Evolutionary conservation across 2,797 vertebrate genomes (phyloP).

Genomic region (Dromococcyx pavoninus): DNA sequence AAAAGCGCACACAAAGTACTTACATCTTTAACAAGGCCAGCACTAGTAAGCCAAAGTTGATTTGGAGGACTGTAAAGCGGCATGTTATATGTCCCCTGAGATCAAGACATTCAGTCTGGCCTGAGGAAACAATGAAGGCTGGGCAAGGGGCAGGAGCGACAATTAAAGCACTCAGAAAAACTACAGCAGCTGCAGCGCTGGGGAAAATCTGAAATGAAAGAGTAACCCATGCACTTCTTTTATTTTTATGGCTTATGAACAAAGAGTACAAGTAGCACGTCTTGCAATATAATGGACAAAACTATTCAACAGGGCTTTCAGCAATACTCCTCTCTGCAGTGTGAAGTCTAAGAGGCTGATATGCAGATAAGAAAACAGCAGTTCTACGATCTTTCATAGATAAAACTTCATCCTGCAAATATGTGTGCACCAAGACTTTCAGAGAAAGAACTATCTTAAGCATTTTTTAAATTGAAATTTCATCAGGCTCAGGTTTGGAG

Average conservation of each 20-base stretch:
- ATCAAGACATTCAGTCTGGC: not conserved
- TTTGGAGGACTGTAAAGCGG: not conserved
- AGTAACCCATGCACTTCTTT: not conserved
- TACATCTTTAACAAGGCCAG: not conserved
- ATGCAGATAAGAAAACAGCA: not conserved
- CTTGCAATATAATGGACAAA: not conserved
- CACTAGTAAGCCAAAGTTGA: not conserved
- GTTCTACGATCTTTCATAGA: not conserved
- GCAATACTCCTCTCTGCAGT: not conserved
- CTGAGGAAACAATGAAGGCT: not conserved
- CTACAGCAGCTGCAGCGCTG: not conserved
- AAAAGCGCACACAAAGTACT: not conserved
- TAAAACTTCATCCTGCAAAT: not conserved
- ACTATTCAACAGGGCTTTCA: not conserved
- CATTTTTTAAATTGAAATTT: not conserved
- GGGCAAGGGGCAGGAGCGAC: not conserved
- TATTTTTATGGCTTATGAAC: not conserved
- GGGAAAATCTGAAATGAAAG: not conserved
- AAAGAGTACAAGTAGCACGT: not conserved
- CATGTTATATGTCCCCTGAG: not conserved
- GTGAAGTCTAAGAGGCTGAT: not conserved
- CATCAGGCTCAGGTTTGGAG: not conserved
- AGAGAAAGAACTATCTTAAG: not conserved
- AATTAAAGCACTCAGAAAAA: not conserved
- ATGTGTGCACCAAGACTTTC: fast-evolving